Evolutionary conservation across 2,113 vertebrate species (phyloP), one percentile per base, ranked within the genome.

Genomic region (Tichodroma muraria): DNA sequence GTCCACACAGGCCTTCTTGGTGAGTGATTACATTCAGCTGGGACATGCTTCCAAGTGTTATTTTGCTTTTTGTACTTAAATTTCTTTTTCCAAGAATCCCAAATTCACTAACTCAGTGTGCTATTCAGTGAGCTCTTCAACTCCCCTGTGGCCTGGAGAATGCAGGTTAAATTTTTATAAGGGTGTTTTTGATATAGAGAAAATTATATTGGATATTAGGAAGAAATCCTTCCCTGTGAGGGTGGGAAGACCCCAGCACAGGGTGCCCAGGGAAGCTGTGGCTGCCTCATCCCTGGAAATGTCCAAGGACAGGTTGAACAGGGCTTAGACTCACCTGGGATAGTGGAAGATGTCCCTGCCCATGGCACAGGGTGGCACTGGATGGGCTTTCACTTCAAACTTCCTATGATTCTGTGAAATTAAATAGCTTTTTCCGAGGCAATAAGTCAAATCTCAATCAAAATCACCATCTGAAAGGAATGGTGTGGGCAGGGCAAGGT

Each of bases 231-330:
- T 83, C 15, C 17, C 22, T 89, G 3, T 5, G 42, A 77, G 35
- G 33, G 10, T 56, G 35, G 40, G 2, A 0, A 82, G 47, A 18
- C 47, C 14, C n/a, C 47, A 53, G n/a, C 53, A 45, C 53, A 53
- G 78, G 33, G 7, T 75, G 38, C 27, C 27, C 77, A 52, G 60
- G 1, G 45, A 17, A 75, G 33, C 69, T 81, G 69, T 60, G 69
- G 61, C 45, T 75, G 68, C 7, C 45, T 50, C 61, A 35, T 61
- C 11, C 54, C 25, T 89, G 54, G 18, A 0, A 69, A 21, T 56
- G 63, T 28, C 40, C 56, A 12, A 35, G 30, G 12, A 14, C 54
- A 49, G 40, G 18, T 0, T 69, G 77, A 3, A 73, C 0, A 0
- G 22, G 4, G 33, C 23, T 59, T 88, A 47, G 54, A 69, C 47